These are phyloP conservation scores for Drosophila kurseongensis DNA, from an alignment of 1,140 invertebrate species.

Conservation along the genomic window DNA sequence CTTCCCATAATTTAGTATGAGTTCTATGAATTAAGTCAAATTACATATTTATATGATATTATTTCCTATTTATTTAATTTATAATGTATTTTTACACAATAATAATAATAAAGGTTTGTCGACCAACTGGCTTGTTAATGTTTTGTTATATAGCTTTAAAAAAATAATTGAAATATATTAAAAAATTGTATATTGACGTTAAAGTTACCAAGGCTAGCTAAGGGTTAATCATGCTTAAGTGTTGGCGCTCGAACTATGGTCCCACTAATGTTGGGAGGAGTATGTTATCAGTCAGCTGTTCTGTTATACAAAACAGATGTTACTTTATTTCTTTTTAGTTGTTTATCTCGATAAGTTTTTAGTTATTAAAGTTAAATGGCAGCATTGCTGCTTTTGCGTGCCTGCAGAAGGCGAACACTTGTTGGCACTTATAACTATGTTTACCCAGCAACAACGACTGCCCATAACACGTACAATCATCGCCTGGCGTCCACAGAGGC, in stretches of 20 bases:
- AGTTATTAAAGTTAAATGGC: conserved; percentile 16
- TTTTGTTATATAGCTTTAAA: no score
- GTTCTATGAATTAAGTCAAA: no score
- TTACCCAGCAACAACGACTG: conserved; percentile 8
- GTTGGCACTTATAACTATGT: conserved; percentile 8
- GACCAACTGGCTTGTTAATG: no score
- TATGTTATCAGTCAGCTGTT: conserved; percentile 25
- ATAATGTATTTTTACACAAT: no score
- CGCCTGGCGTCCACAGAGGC: conserved; percentile 64
- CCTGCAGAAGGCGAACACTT: conserved; percentile 18
- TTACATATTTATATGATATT: no score
- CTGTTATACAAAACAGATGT: background rate
- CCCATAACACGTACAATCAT: conserved; percentile 13
- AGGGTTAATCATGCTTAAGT: background rate
- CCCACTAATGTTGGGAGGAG: background rate
- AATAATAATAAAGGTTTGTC: no score
- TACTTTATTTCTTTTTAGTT: conserved; percentile 6
- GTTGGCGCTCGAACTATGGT: background rate
- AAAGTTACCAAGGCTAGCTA: background rate
- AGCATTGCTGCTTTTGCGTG: conserved; percentile 33
- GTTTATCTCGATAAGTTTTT: conserved; percentile 7
- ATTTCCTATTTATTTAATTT: no score
- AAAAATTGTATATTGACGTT: no score
- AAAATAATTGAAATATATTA: no score
- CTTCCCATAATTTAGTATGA: no score